Evolutionary conservation across 2,888 invertebrate genomes (phyloP).

Genomic region (Papilio elwesi): DNA sequence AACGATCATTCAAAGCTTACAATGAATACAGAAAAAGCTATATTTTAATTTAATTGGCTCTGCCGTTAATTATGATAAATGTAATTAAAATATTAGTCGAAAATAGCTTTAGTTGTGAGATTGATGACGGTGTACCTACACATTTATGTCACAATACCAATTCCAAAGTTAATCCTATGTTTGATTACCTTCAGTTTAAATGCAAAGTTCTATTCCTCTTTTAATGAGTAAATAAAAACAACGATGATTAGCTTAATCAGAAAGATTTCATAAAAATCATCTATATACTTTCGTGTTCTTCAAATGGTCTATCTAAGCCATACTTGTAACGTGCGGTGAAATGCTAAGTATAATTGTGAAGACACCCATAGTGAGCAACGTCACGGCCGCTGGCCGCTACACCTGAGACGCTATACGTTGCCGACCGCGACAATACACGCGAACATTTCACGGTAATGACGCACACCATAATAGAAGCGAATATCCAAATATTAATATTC

Average conservation of each 20-base stretch:
- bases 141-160: no score
- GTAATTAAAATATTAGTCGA: no score
- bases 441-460: constrained; percentile 64
- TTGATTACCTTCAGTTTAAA: no score
- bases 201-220: no score
- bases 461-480: constrained; percentile 52
- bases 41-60: no score
- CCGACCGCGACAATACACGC: constrained; percentile 54
- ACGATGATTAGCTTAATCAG: neutral
- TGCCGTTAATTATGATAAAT: no score
- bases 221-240: neutral
- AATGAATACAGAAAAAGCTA: no score
- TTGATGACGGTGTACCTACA: no score
- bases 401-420: constrained; percentile 41
- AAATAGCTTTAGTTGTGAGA: no score
- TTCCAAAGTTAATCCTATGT: no score
- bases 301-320: neutral
- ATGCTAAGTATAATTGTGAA: constrained; percentile 37
- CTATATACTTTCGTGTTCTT: neutral
- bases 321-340: constrained; percentile 8
- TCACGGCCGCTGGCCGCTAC: constrained; percentile 60
- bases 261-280: neutral
- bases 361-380: constrained; percentile 51
- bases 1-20: no score
- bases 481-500: no score